Base-by-base conservation (phyloP, 2,888 invertebrate species). In the Amphipyra tragopoginis region DNA sequence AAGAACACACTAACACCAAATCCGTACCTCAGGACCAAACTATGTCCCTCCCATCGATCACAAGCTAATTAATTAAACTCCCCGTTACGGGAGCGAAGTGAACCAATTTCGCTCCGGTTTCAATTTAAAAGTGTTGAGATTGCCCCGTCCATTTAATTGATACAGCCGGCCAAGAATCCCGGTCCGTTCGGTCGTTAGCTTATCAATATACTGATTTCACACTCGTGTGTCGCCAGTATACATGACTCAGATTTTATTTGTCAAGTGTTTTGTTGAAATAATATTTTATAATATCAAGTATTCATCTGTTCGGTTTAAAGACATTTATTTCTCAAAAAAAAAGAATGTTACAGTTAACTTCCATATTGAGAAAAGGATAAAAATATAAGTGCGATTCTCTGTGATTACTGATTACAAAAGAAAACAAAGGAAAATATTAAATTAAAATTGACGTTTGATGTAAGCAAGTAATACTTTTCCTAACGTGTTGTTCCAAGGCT, bases 141-240 rank as follows among this genome's bases (percentile, higher is more conserved):
- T 87, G 90, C 85, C 87, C 79, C 86, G 83, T 79, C 83, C 86
- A 86, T 91, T 92, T 91, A 93, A 93, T 93, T 93, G 93, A 93
- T 93, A 93, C 87, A 83, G 72, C 78, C 66, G 66, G 75, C 84
- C 77, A 81, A 80, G 90, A 86, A 87, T 86, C 86, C 91, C 80
- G 85, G 84, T 85, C 84, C 85, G 84, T 86, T 89, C 90, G 88
- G 90, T 92, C 93, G 91, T 92, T 93, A 90, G 88, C 90, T 93
- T 94, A 94, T 94, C 93, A 90, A 84, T 82, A 85, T 86, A 87
- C 73, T 71, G 79, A 78, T 80, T 70, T 67, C 77, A 77, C 77
- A 77, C 77, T 77, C 70, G 51, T 59, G 36, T 72, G 66, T 38
- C 61, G 34, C 5, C 2, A 70, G 85, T 26, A 83, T 81, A 89